These are phyloP conservation scores for Eupithecia pulchellata DNA, from an alignment of 2,888 invertebrate genomes.

Conservation along the genomic window DNA sequence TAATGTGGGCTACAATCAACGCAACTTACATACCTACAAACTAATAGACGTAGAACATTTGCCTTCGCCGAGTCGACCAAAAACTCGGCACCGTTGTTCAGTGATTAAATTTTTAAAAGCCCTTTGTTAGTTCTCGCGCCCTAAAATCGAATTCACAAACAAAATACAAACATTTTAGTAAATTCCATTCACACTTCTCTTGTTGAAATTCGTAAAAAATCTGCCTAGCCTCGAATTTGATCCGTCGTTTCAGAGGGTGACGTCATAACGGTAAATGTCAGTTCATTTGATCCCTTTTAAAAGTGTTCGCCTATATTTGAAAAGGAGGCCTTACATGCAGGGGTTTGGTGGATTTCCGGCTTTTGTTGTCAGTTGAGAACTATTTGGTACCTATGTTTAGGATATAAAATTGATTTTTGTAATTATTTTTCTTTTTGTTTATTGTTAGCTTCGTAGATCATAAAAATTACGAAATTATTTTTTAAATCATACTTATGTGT, in stretches of 20 bases:
- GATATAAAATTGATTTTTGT: background rate
- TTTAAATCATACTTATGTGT: too few species aligned
- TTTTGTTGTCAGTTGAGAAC: background rate
- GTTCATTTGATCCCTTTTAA: background rate
- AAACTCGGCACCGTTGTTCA: background rate
- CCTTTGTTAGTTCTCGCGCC: background rate
- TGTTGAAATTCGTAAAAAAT: background rate
- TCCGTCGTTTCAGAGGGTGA: background rate
- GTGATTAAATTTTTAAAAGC: background rate
- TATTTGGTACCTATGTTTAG: background rate
- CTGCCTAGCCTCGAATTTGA: background rate
- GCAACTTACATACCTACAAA: background rate
- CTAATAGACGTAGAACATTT: background rate
- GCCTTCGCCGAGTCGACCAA: background rate
- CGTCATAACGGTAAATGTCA: constrained; percentile 4
- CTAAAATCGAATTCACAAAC: background rate
- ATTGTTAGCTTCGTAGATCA: too few species aligned
- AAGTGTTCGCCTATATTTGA: background rate
- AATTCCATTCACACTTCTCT: background rate
- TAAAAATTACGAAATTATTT: too few species aligned
- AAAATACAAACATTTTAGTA: background rate
- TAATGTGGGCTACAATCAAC: background rate
- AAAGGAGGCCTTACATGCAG: too few species aligned
- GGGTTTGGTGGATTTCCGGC: background rate
- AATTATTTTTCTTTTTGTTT: too few species aligned